Base-by-base conservation (phyloP, 2,888 invertebrate genomes). In the Athrips mouffetella region DNA sequence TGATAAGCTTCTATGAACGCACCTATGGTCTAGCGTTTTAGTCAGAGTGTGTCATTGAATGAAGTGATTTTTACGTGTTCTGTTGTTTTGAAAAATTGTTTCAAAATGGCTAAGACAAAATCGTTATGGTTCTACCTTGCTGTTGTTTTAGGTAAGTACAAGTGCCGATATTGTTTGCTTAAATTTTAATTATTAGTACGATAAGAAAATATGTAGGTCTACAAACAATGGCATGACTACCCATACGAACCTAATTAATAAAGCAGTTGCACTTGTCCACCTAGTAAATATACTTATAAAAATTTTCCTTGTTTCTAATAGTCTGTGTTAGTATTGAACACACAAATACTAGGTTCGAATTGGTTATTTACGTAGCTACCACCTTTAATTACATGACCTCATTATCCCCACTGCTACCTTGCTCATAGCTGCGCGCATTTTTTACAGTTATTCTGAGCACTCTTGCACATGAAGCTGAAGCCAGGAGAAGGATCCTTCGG, bases 401-500 rank as follows among this genome's bases (percentile, higher is more conserved):
- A 35, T 35, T 35, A 13, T 35, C 18, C 4, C 3, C 5, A 25
- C 10, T 25, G n/a, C n/a, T n/a, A n/a, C n/a, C n/a, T n/a, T n/a
- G n/a, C n/a, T n/a, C n/a, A n/a, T n/a, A n/a, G n/a, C n/a, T n/a
- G n/a, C n/a, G n/a, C n/a, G 23, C 29, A 37, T 45, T 15, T 35
- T 30, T 74, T 89, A 59, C 85, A 93, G 93, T 93, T 65, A 80
- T 95, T 49, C 71, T 94, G 64, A 90, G 93, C 52, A 89, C 92
- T 27, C 86, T 93, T 40, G 88, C 92, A 58, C 91, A 92, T 65
- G 93, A 94, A 81, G 90, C 91, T 18, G 95, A 95, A 74, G 95
- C 92, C 8, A 90, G 95, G 65, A 90, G 95, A 63, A 94, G 93
- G 74, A 94, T 96, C 65, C 87, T 95, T 33, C 89, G 93, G 64